A percentile compares a stretch with the other conserved stretches of the same genome.
Evolutionary conservation across 2,888 invertebrate species (phyloP).

Genomic region (Drosophila mayaguana): DNA sequence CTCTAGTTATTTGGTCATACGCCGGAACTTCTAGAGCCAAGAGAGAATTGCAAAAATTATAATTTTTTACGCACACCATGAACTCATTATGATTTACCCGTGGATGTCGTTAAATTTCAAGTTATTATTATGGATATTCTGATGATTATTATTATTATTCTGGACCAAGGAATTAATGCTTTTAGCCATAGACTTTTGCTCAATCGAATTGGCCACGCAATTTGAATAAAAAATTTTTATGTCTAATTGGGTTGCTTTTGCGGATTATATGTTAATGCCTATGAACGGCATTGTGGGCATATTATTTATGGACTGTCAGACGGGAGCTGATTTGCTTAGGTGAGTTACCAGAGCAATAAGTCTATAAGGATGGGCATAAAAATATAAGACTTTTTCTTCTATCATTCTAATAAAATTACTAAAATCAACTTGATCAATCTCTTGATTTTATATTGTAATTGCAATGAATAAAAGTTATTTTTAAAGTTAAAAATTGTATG

Average conservation of each 20-base stretch:
- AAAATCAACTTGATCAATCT: not conserved
- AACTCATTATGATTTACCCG: constrained; percentile 14
- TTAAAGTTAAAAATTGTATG: too few species aligned
- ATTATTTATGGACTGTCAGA: not conserved
- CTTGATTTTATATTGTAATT: not conserved
- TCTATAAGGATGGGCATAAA: not conserved
- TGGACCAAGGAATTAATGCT: constrained; percentile 12
- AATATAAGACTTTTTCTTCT: not conserved
- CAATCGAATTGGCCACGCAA: constrained; percentile 62
- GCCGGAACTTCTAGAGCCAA: constrained; percentile 8
- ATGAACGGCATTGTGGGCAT: constrained; percentile 1
- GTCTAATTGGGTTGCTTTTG: constrained; percentile 52
- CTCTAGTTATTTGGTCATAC: constrained; percentile 23
- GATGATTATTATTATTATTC: constrained; percentile 35
- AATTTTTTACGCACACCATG: constrained; percentile 48
- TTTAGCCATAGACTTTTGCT: constrained; percentile 1
- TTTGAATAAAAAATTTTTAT: constrained; percentile 53
- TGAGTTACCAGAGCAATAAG: not conserved
- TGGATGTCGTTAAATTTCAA: constrained; percentile 24
- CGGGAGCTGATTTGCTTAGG: not conserved
- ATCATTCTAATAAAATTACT: not conserved
- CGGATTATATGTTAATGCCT: constrained; percentile 1
- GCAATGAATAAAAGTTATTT: too few species aligned
- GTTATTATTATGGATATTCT: constrained; percentile 46
- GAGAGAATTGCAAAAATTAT: constrained; percentile 40